A percentile compares a stretch with the other conserved stretches of the same genome.
Evolutionary conservation across 2,797 vertebrate species (phyloP).

Genomic region (Kryptolebias ocellatus): DNA sequence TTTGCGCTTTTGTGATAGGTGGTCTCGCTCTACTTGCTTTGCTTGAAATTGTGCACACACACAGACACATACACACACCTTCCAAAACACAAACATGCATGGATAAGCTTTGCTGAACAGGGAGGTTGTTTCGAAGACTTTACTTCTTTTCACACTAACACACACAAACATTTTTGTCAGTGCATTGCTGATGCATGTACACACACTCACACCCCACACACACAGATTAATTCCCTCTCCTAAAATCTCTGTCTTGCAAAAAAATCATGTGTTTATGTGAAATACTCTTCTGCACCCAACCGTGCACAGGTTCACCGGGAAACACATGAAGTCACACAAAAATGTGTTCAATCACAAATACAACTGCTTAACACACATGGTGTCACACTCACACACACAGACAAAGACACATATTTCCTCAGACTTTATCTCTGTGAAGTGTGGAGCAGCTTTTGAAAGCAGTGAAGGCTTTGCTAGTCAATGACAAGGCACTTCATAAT

Average conservation of each 20-base stretch:
- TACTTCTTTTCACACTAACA: conserved; percentile 14
- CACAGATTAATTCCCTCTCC: background rate
- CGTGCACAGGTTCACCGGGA: conserved; percentile 24
- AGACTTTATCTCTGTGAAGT: conserved; percentile 59
- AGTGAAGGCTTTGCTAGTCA: conserved; percentile 55
- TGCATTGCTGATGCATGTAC: background rate
- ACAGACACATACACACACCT: conserved; percentile 15
- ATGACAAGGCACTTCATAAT: conserved; percentile 80
- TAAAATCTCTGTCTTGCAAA: conserved; percentile 5
- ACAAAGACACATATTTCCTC: conserved; percentile 30
- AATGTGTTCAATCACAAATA: conserved; percentile 38
- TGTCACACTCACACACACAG: conserved; percentile 22
- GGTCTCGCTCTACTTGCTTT: conserved; percentile 61
- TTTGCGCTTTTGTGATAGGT: conserved; percentile 31
- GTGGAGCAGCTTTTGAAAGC: conserved; percentile 66
- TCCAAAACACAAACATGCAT: conserved; percentile 17
- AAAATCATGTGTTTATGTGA: background rate
- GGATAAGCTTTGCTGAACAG: conserved; percentile 40
- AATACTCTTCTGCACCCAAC: background rate
- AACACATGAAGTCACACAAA: conserved; percentile 28
- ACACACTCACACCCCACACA: background rate
- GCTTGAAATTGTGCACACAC: conserved; percentile 19
- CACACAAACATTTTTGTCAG: conserved; percentile 33
- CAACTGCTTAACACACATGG: conserved; percentile 32
- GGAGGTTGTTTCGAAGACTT: conserved; percentile 32